Percentiles rank a stretch among this genome's conserved stretches.
These are phyloP conservation scores for Pristionchus entomophagus DNA, from an alignment of 2,888 invertebrate genomes.

Conservation along the genomic window DNA sequence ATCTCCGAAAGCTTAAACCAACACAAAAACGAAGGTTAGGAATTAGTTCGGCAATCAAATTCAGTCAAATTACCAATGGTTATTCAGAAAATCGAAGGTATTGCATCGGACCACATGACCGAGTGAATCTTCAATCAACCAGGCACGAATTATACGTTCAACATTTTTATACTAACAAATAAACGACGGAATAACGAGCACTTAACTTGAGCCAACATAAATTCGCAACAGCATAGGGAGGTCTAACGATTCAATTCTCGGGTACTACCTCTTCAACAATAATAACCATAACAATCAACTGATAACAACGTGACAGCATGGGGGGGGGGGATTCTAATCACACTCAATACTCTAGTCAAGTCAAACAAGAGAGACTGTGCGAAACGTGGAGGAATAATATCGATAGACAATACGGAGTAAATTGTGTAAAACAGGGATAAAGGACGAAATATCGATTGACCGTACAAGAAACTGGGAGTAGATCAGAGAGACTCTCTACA, in stretches of 20 bases:
- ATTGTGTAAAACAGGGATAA: no score
- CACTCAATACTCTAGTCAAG: no score
- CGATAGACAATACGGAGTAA: no score
- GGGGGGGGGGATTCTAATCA: background rate
- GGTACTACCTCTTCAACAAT: background rate
- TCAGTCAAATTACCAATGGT: no score
- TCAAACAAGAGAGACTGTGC: background rate
- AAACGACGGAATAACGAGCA: background rate
- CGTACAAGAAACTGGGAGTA: no score
- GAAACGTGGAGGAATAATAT: no score
- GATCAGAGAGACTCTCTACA: background rate
- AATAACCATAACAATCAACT: background rate
- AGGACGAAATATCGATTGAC: no score
- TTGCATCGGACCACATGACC: background rate
- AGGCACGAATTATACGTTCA: no score
- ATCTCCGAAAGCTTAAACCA: no score
- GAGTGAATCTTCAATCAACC: background rate
- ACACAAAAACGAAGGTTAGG: no score
- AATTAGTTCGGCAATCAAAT: no score
- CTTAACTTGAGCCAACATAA: background rate
- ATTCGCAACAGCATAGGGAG: background rate
- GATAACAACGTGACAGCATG: conserved; percentile 8
- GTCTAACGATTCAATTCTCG: background rate
- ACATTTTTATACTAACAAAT: conserved; percentile 1
- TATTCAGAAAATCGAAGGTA: background rate